Percentiles rank a stretch among this genome's conserved stretches.
phyloP scores from a whole-genome alignment of 2,113 vertebrate genomes.

The Glaucidium brasilianum region DNA sequence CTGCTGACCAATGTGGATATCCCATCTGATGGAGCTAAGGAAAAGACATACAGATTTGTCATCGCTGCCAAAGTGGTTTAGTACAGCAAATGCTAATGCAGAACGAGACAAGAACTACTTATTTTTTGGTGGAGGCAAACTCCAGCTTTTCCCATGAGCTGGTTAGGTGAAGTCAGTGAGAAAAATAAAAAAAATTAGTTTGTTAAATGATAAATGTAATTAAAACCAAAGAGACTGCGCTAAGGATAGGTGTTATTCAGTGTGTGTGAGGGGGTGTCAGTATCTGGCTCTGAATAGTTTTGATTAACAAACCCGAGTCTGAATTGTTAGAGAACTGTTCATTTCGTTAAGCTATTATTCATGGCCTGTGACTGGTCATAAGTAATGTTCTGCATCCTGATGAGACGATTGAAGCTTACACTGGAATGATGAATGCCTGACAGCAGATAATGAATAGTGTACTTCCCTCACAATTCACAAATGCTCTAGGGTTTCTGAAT shows the following conservation, averaged over 20 bases:
- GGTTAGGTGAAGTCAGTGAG: neutral
- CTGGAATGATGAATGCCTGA: conserved; percentile 61
- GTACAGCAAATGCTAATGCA: neutral
- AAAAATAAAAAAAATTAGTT: neutral
- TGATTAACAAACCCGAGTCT: conserved; percentile 46
- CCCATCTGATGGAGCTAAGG: neutral
- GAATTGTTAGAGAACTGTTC: conserved; percentile 57
- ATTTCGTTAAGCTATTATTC: conserved; percentile 64
- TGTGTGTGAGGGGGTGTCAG: neutral
- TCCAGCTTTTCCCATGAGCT: neutral
- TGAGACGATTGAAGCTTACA: conserved; percentile 54
- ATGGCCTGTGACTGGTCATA: conserved; percentile 57
- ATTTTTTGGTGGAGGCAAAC: neutral
- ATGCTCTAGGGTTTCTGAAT: conserved; percentile 41
- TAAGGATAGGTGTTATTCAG: neutral
- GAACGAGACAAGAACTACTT: neutral
- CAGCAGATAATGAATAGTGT: conserved; percentile 63
- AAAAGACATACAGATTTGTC: neutral
- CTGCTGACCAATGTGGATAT: neutral
- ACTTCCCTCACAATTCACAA: conserved; percentile 56
- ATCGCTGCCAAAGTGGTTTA: neutral
- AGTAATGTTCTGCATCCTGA: conserved; percentile 64
- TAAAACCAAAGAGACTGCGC: neutral
- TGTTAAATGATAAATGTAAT: neutral
- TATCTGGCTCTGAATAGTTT: conserved; percentile 43